These are phyloP conservation scores for Brachyistius frenatus DNA, from an alignment of 2,113 vertebrate species.

Conservation along the genomic window DNA sequence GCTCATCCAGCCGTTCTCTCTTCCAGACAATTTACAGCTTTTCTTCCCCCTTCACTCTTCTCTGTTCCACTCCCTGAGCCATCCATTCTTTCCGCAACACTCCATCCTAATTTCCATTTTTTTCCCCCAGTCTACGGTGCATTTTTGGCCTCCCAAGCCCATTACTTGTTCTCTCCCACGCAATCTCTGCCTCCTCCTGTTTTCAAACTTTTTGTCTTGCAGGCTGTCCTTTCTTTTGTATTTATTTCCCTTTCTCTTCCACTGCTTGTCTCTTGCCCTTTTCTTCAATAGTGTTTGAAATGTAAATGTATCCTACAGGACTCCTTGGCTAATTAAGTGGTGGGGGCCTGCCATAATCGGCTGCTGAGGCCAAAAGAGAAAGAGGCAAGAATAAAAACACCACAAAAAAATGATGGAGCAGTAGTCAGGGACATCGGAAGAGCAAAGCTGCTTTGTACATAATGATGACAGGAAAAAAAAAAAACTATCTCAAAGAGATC, in stretches of 20 bases:
- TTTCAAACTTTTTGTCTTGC: not conserved
- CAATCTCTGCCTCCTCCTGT: not conserved
- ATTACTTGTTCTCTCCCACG: not conserved
- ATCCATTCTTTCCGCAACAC: not conserved
- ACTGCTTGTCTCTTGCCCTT: not conserved
- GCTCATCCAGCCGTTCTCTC: slow-evolving; percentile 14
- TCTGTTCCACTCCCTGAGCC: not conserved
- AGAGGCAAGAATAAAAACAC: slow-evolving; percentile 1
- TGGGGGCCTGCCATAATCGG: slow-evolving; percentile 45
- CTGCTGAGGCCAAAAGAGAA: not conserved
- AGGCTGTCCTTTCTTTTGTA: not conserved
- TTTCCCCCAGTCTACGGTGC: not conserved
- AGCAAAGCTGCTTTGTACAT: not conserved
- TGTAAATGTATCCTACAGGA: slow-evolving; percentile 67
- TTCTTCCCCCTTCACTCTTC: not conserved
- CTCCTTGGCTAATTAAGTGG: slow-evolving; percentile 65
- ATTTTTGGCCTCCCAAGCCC: not conserved
- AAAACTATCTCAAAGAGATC: not conserved
- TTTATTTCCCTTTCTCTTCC: not conserved
- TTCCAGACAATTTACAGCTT: slow-evolving; percentile 18
- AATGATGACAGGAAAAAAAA: not conserved
- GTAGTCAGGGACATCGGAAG: not conserved
- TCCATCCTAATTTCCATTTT: not conserved
- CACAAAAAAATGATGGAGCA: not conserved
- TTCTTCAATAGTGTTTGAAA: slow-evolving; percentile 54